Evolutionary conservation across 2,888 invertebrate genomes (phyloP), one percentile per base, ranked within the genome.

Genomic region (Meliscaeva auricollis): DNA sequence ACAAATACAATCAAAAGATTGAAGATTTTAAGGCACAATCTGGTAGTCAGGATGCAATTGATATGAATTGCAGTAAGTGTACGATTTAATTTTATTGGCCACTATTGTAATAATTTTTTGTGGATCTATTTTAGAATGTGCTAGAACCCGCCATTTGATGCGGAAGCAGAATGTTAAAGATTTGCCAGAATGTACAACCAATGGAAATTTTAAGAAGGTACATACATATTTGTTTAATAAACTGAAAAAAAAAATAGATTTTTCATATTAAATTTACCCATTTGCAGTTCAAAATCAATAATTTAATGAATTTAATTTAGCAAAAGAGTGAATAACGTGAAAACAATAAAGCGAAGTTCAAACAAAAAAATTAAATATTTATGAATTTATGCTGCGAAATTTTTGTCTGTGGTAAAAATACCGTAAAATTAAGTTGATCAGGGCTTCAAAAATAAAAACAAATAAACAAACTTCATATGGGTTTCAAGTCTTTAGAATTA

Each of bases 1-100:
- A 94, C 88, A 93, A 94, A 41, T 91, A 92, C 32, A 94, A 94
- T n/a, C 89, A 89, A 0, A 92, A 91, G 84, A 93, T 96, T 79
- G 93, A 91, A 54, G 88, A 93, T 52, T 95, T 93, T 88, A 91
- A 91, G 88, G 93, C 93, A 0, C 72, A 88, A 3, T 92, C 92
- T 9, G 89, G 90, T 22, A 92, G 93, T 3, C 81, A 88, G 0
- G 92, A 91, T 44, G 93, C 93, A 9, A 85, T 91, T 0, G 87
- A 89, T 0, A 95, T 95, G 94, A 92, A 95, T 90, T 95, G 95
- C 89, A 94, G 95, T 95, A 91, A 94, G 94, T 93, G 0, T 0
- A 17, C 3, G 20, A 30, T 48, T 17, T 2, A 17, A 2, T 48
- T 62, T 0, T n/a, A n/a, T n/a, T n/a, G n/a, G n/a, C n/a, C 1